Evolutionary conservation across 2,113 vertebrate species (phyloP).

Genomic region (Xyliphius kryptos): DNA sequence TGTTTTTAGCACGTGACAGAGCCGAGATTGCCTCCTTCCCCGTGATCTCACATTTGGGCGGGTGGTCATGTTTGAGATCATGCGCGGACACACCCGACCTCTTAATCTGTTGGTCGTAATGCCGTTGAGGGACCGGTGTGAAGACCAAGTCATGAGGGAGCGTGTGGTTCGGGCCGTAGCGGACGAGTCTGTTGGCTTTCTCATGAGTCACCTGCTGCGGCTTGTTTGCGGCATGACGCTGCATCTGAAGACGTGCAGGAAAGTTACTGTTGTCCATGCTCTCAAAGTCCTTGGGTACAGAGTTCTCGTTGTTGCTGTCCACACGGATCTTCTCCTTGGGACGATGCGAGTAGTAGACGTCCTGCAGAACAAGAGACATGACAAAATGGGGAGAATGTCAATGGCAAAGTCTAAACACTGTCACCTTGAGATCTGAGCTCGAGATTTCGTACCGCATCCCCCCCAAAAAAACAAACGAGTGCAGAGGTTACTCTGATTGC

Average conservation of each 20-base stretch:
- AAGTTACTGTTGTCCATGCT: slow-evolving; percentile 98
- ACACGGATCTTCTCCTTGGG: slow-evolving; percentile 87
- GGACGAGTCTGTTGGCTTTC: slow-evolving; percentile 70
- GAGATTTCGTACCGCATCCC: too few relatives aligned
- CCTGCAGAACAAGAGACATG: slow-evolving; percentile 60
- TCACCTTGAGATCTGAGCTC: too few relatives aligned
- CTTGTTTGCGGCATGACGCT: slow-evolving; percentile 71
- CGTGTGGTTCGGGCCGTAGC: slow-evolving; percentile 43
- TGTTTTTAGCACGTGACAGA: slow-evolving; percentile 80
- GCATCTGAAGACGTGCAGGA: slow-evolving; percentile 79
- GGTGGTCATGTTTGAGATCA: slow-evolving; percentile 74
- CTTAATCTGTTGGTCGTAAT: slow-evolving; percentile 47
- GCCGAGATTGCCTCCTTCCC: slow-evolving; percentile 95
- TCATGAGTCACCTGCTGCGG: slow-evolving; percentile 80
- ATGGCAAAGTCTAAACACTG: background rate
- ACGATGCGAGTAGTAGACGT: slow-evolving; percentile 88
- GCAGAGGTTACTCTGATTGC: too few relatives aligned
- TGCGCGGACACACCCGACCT: slow-evolving; percentile 48
- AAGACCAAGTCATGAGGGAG: slow-evolving; percentile 38
- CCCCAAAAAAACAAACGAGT: too few relatives aligned
- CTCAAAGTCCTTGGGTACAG: slow-evolving; percentile 96
- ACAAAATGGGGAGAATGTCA: slow-evolving; percentile 31
- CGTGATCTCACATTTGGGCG: slow-evolving; percentile 82
- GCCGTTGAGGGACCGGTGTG: slow-evolving; percentile 45
- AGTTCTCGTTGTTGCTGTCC: slow-evolving; percentile 98